A percentile compares a stretch with the other conserved stretches of the same genome.
Conservation (phyloP, 1,140 invertebrate genomes). For the Druon quercuslanigerum region DNA sequence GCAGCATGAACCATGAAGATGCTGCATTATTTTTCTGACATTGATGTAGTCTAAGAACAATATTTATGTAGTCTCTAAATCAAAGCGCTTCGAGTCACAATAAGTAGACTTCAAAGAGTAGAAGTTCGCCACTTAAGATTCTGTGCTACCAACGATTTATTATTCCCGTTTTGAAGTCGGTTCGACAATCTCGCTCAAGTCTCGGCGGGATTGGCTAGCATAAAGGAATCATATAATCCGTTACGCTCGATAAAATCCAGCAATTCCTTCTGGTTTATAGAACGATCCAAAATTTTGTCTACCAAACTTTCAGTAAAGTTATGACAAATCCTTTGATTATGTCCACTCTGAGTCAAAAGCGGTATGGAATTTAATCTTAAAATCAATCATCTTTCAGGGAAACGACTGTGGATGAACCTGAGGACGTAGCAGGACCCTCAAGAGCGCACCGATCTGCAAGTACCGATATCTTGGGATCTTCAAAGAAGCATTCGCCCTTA, state of each 20-base stretch:
- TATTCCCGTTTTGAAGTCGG: conserved; percentile 4
- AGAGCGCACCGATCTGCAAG: conserved; percentile 83
- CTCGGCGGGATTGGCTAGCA: conserved; percentile 2
- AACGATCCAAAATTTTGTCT: conserved; percentile 50
- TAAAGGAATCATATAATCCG: conserved; percentile 47
- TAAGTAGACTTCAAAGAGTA: conserved; percentile 10
- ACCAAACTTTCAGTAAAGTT: conserved; percentile 23
- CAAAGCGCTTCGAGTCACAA: background rate
- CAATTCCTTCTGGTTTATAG: conserved; percentile 39
- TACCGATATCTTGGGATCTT: conserved; percentile 70
- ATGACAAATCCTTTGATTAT: background rate
- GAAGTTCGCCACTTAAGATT: conserved; percentile 9
- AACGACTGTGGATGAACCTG: conserved; percentile 77
- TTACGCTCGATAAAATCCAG: conserved; percentile 54
- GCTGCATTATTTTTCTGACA: background rate
- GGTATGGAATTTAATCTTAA: background rate
- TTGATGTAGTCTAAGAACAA: background rate
- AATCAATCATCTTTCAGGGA: conserved; percentile 70
- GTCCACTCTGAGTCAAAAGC: background rate
- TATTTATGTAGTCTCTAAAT: conserved; percentile 15
- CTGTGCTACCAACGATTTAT: background rate
- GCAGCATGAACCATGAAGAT: background rate
- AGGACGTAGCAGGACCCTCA: conserved; percentile 73
- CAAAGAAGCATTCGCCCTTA: conserved; percentile 77
- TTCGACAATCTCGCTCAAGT: background rate